A percentile compares a stretch with the other conserved stretches of the same genome.
These are phyloP conservation scores for Steatornis caripensis DNA, from an alignment of 2,113 vertebrate species.

Conservation along the genomic window DNA sequence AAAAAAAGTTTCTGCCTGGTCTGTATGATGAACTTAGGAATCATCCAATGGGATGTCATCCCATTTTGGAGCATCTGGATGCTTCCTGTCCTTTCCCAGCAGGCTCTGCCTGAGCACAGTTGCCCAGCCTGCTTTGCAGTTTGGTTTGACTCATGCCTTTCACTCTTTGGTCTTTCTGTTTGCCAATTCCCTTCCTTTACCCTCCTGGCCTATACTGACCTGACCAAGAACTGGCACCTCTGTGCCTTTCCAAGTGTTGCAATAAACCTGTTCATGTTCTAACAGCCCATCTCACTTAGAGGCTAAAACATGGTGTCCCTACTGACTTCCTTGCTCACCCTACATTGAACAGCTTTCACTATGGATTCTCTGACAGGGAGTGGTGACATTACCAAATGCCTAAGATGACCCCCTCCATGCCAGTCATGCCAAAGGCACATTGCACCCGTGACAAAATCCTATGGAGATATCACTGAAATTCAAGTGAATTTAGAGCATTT, in stretches of 20 bases:
- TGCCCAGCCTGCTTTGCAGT: neutral
- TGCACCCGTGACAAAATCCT: neutral
- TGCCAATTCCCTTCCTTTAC: neutral
- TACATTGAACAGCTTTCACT: neutral
- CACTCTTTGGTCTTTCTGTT: neutral
- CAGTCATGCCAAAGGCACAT: neutral
- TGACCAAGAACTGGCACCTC: neutral
- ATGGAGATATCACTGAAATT: neutral
- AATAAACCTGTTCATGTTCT: neutral
- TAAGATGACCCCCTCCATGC: neutral
- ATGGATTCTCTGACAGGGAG: neutral
- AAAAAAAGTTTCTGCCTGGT: neutral
- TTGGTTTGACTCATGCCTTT: rapidly evolving
- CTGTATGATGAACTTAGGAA: neutral
- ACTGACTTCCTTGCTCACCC: neutral
- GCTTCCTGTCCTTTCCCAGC: neutral
- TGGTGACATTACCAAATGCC: neutral
- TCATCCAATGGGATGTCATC: neutral
- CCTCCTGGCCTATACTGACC: neutral
- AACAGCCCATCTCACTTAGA: neutral
- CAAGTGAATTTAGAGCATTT: neutral
- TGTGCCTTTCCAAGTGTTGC: neutral
- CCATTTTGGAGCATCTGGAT: neutral
- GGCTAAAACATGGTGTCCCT: neutral
- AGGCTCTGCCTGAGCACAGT: neutral